phyloP scores from a whole-genome alignment of 2,113 vertebrate genomes.

The Petroica traversi region DNA sequence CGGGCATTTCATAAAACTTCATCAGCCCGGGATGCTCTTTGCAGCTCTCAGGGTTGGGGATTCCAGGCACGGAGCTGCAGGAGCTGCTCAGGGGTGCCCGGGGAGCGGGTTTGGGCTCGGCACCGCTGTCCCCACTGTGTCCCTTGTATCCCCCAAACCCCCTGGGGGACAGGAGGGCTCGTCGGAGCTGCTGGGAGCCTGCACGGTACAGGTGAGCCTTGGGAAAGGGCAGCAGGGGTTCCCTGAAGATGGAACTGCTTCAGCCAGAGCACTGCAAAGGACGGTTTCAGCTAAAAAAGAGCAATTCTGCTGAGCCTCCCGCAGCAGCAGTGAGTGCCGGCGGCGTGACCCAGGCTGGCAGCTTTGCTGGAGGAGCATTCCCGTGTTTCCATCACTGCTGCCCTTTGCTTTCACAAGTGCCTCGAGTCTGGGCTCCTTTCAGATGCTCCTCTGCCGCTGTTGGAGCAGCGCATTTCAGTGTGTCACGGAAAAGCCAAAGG shows the following conservation, averaged over 20 bases:
- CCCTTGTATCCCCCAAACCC: fast-evolving
- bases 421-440: not conserved
- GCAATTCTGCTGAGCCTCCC: not conserved
- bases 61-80: not conserved
- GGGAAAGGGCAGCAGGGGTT: not conserved
- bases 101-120: not conserved
- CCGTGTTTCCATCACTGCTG: not conserved
- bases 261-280: not conserved
- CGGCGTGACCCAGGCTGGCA: not conserved
- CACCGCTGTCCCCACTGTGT: fast-evolving
- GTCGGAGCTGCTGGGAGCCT: fast-evolving
- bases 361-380: not conserved
- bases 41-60: not conserved
- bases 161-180: fast-evolving
- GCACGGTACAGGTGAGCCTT: not conserved
- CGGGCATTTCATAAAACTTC: not conserved
- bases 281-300: not conserved
- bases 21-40: not conserved
- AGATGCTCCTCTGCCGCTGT: not conserved
- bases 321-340: not conserved
- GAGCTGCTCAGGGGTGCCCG: not conserved
- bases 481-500: not conserved
- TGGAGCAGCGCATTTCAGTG: not conserved
- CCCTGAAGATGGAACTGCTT: not conserved
- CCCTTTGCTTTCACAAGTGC: not conserved